Conservation (phyloP, 1,140 invertebrate genomes). For the Galendromus occidentalis region DNA sequence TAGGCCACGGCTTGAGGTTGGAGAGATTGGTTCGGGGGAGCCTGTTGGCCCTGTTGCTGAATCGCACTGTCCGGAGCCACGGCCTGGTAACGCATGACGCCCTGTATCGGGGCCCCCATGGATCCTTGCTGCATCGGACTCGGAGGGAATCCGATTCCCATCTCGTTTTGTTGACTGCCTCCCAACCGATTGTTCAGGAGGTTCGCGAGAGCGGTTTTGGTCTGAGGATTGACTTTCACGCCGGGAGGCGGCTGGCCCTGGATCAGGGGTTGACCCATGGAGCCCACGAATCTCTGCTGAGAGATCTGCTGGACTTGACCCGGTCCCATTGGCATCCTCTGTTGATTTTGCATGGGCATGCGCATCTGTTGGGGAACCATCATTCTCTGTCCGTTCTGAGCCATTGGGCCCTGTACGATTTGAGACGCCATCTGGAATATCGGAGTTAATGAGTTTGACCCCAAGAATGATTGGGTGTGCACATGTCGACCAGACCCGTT, state of each 20-base stretch:
- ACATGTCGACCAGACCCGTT: no score
- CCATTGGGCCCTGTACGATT: no score
- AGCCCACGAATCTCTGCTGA: conserved; percentile 14
- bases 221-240: conserved; percentile 62
- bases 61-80: no score
- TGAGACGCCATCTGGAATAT: no score
- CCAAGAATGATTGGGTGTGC: no score
- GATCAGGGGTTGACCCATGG: conserved; percentile 8
- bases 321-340: background rate
- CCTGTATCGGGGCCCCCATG: background rate
- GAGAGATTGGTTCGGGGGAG: background rate
- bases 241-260: conserved; percentile 21
- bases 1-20: background rate
- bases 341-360: conserved; percentile 12
- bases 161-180: conserved; percentile 21
- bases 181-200: conserved; percentile 73
- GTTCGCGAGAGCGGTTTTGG: conserved; percentile 82
- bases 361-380: background rate
- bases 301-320: conserved; percentile 10
- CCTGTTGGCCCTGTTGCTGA: no score
- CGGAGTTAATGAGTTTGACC: no score
- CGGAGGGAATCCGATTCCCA: background rate
- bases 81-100: background rate
- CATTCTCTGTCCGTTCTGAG: no score
- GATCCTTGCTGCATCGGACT: background rate